phyloP scores from a whole-genome alignment of 2,888 invertebrate species.

The Bhutanitis thaidina region DNA sequence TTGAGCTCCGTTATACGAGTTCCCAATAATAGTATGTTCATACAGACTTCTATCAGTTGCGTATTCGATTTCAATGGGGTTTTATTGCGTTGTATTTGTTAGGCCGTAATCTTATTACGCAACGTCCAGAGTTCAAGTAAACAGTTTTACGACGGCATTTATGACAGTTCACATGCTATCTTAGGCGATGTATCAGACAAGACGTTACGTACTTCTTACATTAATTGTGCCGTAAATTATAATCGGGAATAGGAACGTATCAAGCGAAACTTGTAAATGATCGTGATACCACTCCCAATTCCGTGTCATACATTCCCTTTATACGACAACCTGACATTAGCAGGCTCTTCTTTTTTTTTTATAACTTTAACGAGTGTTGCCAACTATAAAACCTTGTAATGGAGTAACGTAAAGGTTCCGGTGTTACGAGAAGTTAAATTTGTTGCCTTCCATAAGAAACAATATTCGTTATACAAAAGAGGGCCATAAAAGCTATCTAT shows the following conservation, averaged over 20 bases:
- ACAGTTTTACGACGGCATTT: constrained; percentile 15
- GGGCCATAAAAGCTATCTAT: too few relatives aligned
- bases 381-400: too few relatives aligned
- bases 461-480: too few relatives aligned
- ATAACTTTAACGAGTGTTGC: too few relatives aligned
- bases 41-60: constrained; percentile 2
- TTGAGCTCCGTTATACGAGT: background rate
- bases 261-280: background rate
- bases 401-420: too few relatives aligned
- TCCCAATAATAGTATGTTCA: constrained; percentile 1
- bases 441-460: too few relatives aligned
- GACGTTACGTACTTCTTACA: background rate
- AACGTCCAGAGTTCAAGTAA: background rate
- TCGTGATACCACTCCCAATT: background rate
- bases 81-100: constrained; percentile 12
- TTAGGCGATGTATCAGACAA: background rate
- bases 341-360: too few relatives aligned
- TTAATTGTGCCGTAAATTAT: background rate
- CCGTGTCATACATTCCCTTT: too few relatives aligned
- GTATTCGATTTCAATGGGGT: constrained; percentile 12
- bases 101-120: background rate
- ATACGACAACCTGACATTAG: too few relatives aligned
- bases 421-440: too few relatives aligned
- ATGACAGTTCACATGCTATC: background rate
- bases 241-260: background rate